Evolutionary conservation across 1,140 invertebrate genomes (phyloP), one percentile per base, ranked within the genome.

Genomic region (Caerostris extrusa): DNA sequence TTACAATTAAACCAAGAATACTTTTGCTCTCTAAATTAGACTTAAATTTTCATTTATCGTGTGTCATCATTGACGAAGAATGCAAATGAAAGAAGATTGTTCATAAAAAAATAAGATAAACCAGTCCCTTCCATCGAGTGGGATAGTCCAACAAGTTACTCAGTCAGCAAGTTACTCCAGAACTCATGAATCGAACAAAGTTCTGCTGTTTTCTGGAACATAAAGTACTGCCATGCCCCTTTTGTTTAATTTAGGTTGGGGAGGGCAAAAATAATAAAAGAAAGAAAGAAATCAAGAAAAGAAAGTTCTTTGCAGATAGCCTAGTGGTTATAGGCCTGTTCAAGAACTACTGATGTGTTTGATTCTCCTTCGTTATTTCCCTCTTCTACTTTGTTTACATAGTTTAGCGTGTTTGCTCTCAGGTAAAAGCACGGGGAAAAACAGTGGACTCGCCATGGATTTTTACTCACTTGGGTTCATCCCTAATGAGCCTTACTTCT

Each of bases 191-290:
- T 17, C 19, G 12, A 4, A 77, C 8, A 77, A 53, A 77, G 50
- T 7, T 77, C 71, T 8, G 53, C 10, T 77, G 34, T 77, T 77
- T 77, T 77, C 71, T 50, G 3, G 71, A 77, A 77, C 34, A 77
- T 53, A 77, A 50, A 77, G 34, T 12, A 77, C 71, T 77, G 34
- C 8, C 71, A 77, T 77, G 14, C 71, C 71, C 53, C 10, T 50
- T 77, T 77, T 77, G 71, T 77, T 77, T 77, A 50, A 50, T 34
- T 77, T 77, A 50, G 71, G 71, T 77, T 77, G 34, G 71, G 71
- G 50, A 34, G 50, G 34, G 34, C 50, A 14, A 4, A 69, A 50
- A 53, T 34, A 34, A 34, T 34, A 34, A 77, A 14, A 77, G 71
- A 77, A 5, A 61, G 8, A 61, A 61, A 61, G 10, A 64, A 34